phyloP scores from a whole-genome alignment of 2,888 invertebrate genomes.

The Hesperia comma region DNA sequence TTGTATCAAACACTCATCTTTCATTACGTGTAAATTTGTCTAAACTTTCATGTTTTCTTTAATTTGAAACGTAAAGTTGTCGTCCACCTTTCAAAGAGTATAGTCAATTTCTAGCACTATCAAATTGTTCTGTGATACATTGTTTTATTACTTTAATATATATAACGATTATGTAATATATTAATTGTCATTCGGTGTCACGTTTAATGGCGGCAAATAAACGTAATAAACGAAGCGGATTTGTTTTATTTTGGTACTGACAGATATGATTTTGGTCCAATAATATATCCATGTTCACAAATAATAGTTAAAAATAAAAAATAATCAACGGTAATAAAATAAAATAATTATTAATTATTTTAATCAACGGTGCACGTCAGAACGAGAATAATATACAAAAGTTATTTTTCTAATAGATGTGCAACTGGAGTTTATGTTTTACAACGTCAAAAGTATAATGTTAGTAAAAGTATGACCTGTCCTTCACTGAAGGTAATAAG shows the following conservation, averaged over 20 bases:
- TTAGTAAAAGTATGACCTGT: too few relatives aligned
- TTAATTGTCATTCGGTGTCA: constrained; percentile 74
- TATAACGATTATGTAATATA: constrained; percentile 53
- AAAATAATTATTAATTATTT: too few relatives aligned
- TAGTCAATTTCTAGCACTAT: constrained; percentile 82
- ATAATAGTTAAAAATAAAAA: too few relatives aligned
- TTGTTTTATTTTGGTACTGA: constrained; percentile 42
- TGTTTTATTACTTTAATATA: constrained; percentile 69
- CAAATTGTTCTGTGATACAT: constrained; percentile 82
- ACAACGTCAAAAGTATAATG: too few relatives aligned
- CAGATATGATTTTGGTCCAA: too few relatives aligned
- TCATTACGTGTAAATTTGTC: constrained; percentile 29
- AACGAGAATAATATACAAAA: too few relatives aligned
- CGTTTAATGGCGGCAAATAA: constrained; percentile 76
- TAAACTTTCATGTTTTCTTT: constrained; percentile 37
- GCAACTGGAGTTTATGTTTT: too few relatives aligned
- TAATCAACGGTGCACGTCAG: too few relatives aligned
- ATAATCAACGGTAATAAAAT: too few relatives aligned
- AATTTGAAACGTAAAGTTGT: constrained; percentile 46
- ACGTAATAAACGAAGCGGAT: constrained; percentile 57
- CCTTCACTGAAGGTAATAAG: too few relatives aligned
- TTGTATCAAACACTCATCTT: constrained; percentile 37
- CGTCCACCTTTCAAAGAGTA: constrained; percentile 70
- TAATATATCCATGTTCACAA: too few relatives aligned
- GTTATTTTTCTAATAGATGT: too few relatives aligned